Base-by-base conservation (phyloP, 2,888 invertebrate genomes). In the Sphaerophoria rueppellii region DNA sequence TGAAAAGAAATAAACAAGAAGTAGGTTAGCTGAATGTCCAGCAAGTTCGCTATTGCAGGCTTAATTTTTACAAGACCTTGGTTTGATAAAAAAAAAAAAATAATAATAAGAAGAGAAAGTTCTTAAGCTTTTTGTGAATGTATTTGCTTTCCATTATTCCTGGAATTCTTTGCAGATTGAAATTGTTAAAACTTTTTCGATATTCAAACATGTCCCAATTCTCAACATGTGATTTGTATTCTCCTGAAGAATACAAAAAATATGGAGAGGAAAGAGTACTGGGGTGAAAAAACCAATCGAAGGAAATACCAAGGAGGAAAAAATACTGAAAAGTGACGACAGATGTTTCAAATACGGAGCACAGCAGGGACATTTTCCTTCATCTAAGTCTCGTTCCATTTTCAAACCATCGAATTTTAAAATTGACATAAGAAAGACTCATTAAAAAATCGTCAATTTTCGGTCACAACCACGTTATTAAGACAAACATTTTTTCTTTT, bases 141-240 rank as follows among this genome's bases (percentile, higher is more conserved):
- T 74, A 63, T 82, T 78, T 79, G 73, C 79, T 61, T 75, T 75
- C 50, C 71, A 63, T 58, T 46, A 72, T 73, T 69, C 35, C 55
- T 61, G 35, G 54, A 48, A 60, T 55, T 57, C 48, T 43, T 43
- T 50, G 11, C 50, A 37, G 24, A 67, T 40, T 40, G 67, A 54
- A 67, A 67, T 37, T 67, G 52, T 67, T 40, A 40, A 67, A 67
- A 67, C 67, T 60, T 60, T 69, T 58, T 50, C 16, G 50, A 40
- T 58, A 57, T 70, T 78, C 74, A 74, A 58, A 52, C 63, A 61
- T 79, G 82, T 79, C 71, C 71, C 79, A 83, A 75, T 83, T 83
- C 67, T 69, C 40, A 58, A 54, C 69, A 58, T 63, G 74, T 16
- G 72, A 61, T 43, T 43, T 9, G 43, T 9, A 43, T 71, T 52